phyloP scores from a whole-genome alignment of 2,113 vertebrate species.

The Cheilinus undulatus region DNA sequence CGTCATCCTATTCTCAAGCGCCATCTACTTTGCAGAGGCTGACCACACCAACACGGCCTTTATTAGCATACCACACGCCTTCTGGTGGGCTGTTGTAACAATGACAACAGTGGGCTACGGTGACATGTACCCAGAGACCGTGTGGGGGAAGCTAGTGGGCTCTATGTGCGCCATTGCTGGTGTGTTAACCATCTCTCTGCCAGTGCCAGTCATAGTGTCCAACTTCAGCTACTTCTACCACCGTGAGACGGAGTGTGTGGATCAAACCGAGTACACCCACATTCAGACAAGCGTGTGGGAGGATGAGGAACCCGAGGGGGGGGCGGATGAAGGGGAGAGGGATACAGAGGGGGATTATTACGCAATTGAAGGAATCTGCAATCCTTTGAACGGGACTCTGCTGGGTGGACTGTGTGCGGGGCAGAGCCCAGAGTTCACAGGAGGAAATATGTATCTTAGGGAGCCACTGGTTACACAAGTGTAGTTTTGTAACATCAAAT shows the following conservation, averaged over 20 bases:
- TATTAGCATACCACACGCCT: conserved; percentile 90
- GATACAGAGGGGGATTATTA: conserved; percentile 70
- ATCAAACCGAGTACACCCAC: conserved; percentile 81
- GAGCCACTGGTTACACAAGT: conserved; percentile 87
- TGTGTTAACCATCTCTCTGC: conserved; percentile 91
- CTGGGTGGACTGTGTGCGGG: conserved; percentile 62
- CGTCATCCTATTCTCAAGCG: conserved; percentile 88
- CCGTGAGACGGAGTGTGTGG: conserved; percentile 83
- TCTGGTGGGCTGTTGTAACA: conserved; percentile 94
- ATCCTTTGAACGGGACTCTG: conserved; percentile 75
- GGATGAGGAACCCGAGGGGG: conserved; percentile 65
- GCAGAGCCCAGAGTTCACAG: conserved; percentile 65
- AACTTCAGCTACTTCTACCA: conserved; percentile 86
- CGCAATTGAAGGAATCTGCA: conserved; percentile 67
- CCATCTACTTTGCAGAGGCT: conserved; percentile 91
- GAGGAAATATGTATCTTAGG: conserved; percentile 55
- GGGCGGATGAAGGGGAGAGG: conserved; percentile 53
- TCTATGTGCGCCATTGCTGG: conserved; percentile 92
- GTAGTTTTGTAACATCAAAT: conserved; percentile 57
- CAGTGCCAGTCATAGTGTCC: conserved; percentile 84
- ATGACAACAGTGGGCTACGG: conserved; percentile 95
- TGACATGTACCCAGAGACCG: conserved; percentile 89
- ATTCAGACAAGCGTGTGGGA: conserved; percentile 77
- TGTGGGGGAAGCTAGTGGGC: conserved; percentile 91
- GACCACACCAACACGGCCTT: conserved; percentile 86